A percentile compares a stretch with the other conserved stretches of the same genome.
Evolutionary conservation across 2,797 vertebrate species (phyloP).

Genomic region (Acanthopagrus latus): DNA sequence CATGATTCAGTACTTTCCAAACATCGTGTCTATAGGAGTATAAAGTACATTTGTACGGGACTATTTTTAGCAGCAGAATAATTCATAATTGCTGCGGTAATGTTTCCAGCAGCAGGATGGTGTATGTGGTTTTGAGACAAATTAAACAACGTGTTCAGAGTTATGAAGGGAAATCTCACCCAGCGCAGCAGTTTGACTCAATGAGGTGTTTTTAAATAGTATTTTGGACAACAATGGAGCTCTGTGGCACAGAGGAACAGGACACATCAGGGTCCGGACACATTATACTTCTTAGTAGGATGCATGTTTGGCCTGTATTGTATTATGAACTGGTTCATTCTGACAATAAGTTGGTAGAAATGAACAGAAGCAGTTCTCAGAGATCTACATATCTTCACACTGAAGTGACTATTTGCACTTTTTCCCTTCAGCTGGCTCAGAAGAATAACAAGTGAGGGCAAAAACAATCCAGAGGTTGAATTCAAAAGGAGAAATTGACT

Average conservation of each 20-base stretch:
- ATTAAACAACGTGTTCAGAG: no score
- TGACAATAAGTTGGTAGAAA: neutral
- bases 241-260: neutral
- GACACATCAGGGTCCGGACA: neutral
- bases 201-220: neutral
- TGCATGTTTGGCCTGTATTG: neutral
- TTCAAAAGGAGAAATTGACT: neutral
- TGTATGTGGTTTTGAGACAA: no score
- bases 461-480: conserved; percentile 21
- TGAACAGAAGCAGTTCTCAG: no score
- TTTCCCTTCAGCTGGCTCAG: neutral
- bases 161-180: no score
- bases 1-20: no score
- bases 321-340: neutral
- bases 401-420: no score
- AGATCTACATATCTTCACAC: no score
- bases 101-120: neutral
- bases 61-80: neutral
- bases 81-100: neutral
- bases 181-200: no score
- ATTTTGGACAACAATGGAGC: neutral
- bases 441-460: conserved; percentile 10
- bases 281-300: neutral
- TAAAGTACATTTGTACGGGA: neutral
- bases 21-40: neutral